Percentiles rank a stretch among this genome's conserved stretches.
Evolutionary conservation across 2,888 invertebrate species (phyloP).

Genomic region (Hedya salicella): DNA sequence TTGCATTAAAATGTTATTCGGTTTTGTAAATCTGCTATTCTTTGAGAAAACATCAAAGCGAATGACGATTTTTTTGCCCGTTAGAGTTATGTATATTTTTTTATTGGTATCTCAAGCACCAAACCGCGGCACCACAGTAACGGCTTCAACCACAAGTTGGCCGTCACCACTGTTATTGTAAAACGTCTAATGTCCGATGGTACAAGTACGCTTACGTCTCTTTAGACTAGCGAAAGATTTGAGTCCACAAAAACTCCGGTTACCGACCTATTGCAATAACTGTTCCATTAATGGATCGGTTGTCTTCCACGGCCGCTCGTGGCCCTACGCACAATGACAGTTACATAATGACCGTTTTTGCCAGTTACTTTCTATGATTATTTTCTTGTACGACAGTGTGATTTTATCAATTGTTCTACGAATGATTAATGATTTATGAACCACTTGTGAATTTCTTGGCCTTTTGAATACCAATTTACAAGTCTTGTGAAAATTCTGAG

Average conservation of each 20-base stretch:
- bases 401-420: constrained; percentile 22
- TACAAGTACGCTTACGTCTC: background rate
- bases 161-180: background rate
- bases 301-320: constrained; percentile 18
- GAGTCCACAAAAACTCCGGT: constrained; percentile 32
- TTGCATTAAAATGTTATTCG: too few relatives aligned
- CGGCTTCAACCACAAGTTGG: constrained; percentile 12
- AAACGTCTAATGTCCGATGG: background rate
- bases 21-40: too few relatives aligned
- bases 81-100: background rate
- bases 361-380: constrained; percentile 26
- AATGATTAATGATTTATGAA: constrained; percentile 7
- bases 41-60: too few relatives aligned
- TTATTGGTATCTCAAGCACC: background rate
- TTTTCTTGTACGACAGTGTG: constrained; percentile 7
- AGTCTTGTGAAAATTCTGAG: constrained; percentile 12
- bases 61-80: too few relatives aligned
- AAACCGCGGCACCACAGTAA: constrained; percentile 19
- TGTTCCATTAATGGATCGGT: constrained; percentile 14
- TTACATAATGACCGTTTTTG: constrained; percentile 30
- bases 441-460: constrained; percentile 10
- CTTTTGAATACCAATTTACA: background rate
- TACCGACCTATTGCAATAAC: constrained; percentile 28
- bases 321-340: constrained; percentile 29
- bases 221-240: background rate